Evolutionary conservation across 92 coral and sea anemone species (phyloP), one percentile per base, ranked within the genome.

Genomic region (Porites rus): DNA sequence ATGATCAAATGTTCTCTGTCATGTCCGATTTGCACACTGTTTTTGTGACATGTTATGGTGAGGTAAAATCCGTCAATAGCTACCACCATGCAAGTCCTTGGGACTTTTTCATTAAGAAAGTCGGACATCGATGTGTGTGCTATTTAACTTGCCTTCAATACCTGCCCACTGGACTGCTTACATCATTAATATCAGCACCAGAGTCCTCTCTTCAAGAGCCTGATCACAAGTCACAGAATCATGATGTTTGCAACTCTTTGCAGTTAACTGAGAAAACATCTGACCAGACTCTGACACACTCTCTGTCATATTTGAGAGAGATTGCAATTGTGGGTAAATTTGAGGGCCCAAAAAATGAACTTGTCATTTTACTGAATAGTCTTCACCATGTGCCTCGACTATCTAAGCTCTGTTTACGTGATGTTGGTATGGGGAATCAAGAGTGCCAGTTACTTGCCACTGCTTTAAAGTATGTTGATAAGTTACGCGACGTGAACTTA

Each of bases 81-180:
- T 1, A n/a, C 68, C 18, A 17, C 68, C 24, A 3, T 64, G 0
- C 0, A 9, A 0, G 0, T 0, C 0, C 3, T 64, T 0, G 13
- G 0, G 20, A 7, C 0, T 64, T n/a, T 64, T 64, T 64, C 68
- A 6, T 64, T 10, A n/a, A 64, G 24, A 64, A 64, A 19, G 68
- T 16, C 1, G 68, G 25, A 64, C 25, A 64, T n/a, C 68, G 18
- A 64, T 7, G n/a, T 0, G 24, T 64, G 20, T 21, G 0, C 10
- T 18, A 0, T 14, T n/a, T 64, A 64, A n/a, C 68, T 60, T 0
- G 7, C 65, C 46, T 56, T 10, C 0, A 11, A 0, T 56, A 0
- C 2, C 60, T 10, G 0, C 1, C 0, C 16, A 10, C 0, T 17
- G 24, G 3, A 64, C 68, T 64, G 21, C 10, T n/a, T 7, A 64